Conservation (phyloP, 2,888 invertebrate genomes). For the Erannis defoliaria region DNA sequence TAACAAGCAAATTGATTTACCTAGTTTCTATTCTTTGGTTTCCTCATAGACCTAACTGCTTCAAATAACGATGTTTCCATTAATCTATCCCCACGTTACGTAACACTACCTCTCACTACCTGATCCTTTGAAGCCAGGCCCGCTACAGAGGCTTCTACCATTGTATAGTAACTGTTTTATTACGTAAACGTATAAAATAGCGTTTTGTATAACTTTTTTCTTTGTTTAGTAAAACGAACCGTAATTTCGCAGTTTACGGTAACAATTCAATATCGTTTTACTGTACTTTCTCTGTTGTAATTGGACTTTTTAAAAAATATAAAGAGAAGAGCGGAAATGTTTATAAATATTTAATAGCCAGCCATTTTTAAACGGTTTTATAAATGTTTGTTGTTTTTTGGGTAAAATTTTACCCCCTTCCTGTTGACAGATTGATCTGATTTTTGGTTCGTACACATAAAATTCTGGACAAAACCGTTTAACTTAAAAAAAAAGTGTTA, state of each 20-base stretch:
- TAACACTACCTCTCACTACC: conserved; percentile 2
- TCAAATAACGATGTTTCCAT: neutral
- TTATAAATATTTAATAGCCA: neutral
- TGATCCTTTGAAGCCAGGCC: neutral
- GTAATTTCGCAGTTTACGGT: neutral
- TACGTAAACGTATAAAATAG: conserved; percentile 8
- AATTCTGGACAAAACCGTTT: too few species aligned
- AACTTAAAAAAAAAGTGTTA: too few species aligned
- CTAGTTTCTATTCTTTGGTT: neutral
- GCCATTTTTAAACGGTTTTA: too few species aligned
- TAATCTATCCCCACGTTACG: neutral
- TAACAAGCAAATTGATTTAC: too few species aligned
- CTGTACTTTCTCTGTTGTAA: conserved; percentile 6
- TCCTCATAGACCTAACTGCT: neutral
- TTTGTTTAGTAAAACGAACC: neutral
- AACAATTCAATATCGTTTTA: conserved; percentile 7
- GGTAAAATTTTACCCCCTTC: too few species aligned
- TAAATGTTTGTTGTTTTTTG: too few species aligned
- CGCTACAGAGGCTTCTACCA: neutral
- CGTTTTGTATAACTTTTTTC: conserved; percentile 1
- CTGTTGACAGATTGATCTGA: too few species aligned
- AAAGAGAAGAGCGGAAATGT: neutral
- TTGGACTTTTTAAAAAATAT: neutral
- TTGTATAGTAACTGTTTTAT: conserved; percentile 29
- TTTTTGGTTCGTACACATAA: too few species aligned